Conservation (phyloP, 2,888 invertebrate genomes). For the Amiota mariae region DNA sequence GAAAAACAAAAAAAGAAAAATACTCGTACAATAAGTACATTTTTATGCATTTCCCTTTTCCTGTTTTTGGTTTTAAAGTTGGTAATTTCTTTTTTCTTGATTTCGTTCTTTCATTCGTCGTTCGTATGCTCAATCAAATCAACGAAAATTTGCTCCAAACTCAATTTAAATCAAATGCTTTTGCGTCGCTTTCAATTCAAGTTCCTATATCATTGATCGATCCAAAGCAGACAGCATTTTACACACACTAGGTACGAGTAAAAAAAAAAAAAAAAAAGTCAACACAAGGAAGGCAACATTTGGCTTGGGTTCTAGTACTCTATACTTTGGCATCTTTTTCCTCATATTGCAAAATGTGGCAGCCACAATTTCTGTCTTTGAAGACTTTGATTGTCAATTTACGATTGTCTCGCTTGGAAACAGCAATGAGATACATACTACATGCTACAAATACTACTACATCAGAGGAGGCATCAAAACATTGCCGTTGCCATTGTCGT, state of each 20-base stretch:
- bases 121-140: slow-evolving; percentile 64
- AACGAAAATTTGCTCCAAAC: slow-evolving; percentile 64
- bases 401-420: slow-evolving; percentile 61
- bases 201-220: no score
- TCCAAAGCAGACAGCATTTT: slow-evolving; percentile 10
- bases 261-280: slow-evolving; percentile 25
- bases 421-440: slow-evolving; percentile 31
- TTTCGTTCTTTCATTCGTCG: slow-evolving; percentile 23
- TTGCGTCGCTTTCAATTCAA: slow-evolving; percentile 49
- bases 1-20: neutral
- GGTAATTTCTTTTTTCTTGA: neutral
- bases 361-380: slow-evolving; percentile 60
- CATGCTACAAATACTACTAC: slow-evolving; percentile 33
- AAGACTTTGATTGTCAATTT: slow-evolving; percentile 67
- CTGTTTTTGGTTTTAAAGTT: neutral
- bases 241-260: slow-evolving; percentile 27
- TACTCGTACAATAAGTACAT: slow-evolving; percentile 6
- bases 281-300: slow-evolving; percentile 16
- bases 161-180: slow-evolving; percentile 67
- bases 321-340: slow-evolving; percentile 16
- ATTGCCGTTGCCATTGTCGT: no score
- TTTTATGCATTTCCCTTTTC: slow-evolving; percentile 2
- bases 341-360: slow-evolving; percentile 57
- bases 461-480: neutral
- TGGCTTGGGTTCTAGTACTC: neutral